Evolutionary conservation across 2,113 vertebrate genomes (phyloP).

Genomic region (Heloderma charlesbogerti): DNA sequence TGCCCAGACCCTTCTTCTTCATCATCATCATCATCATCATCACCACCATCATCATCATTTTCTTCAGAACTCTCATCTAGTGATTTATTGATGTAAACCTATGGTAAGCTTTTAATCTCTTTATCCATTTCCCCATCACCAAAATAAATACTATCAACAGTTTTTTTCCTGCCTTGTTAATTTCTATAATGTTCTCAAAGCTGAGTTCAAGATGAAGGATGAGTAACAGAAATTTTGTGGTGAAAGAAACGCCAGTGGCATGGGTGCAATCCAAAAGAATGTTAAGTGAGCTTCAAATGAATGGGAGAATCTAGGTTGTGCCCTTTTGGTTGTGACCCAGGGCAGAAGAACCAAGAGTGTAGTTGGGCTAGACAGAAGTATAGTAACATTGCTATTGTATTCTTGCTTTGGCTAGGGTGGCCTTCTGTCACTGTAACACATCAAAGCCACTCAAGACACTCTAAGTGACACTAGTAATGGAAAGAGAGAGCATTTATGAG

Average conservation of each 20-base stretch:
- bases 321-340: neutral
- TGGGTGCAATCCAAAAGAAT: neutral
- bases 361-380: neutral
- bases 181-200: neutral
- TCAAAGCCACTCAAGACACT: neutral
- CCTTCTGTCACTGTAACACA: neutral
- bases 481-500: neutral
- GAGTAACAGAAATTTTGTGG: neutral
- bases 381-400: neutral
- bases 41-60: constrained; percentile 26
- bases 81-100: constrained; percentile 58
- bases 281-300: neutral
- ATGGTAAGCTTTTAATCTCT: constrained; percentile 47
- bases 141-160: neutral
- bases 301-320: neutral
- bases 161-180: neutral
- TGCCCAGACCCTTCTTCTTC: constrained; percentile 28
- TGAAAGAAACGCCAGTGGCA: neutral
- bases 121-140: neutral
- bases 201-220: neutral
- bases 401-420: no score
- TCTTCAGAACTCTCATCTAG: constrained; percentile 62
- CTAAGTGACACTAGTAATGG: neutral
- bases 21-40: constrained; percentile 4
- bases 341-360: neutral